Base-by-base conservation (phyloP, 2,888 invertebrate genomes). In the Zaprionus bogoriensis region DNA sequence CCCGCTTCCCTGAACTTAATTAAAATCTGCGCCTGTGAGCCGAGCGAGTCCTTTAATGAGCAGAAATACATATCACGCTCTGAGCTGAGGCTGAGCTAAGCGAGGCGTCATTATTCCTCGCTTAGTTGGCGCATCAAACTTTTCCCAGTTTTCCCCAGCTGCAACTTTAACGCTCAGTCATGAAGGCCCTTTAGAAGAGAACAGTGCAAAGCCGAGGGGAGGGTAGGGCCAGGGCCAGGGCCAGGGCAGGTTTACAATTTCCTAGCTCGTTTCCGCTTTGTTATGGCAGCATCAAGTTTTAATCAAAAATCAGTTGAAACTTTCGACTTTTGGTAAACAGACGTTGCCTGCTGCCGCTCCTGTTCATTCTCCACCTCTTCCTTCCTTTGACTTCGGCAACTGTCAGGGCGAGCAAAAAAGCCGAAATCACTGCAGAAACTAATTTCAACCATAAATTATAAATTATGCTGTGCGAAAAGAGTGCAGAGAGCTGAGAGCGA, bases 301-400 rank as follows among this genome's bases (percentile, higher is more conserved):
- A 84, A 79, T 79, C 85, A 79, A 74, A 84, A 77, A 68, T 84
- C 71, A 64, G 71, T 74, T 63, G 53, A 77, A 78, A 81, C 44
- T 84, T 67, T 53, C 32, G n/a, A 30, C 22, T 41, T 52, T 55
- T 17, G 38, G 12, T 52, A 51, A 51, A 44, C 54, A 67, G 55
- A 28, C 32, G 32, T 36, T 9, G 32, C n/a, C 17, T 10, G 0
- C 27, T 27, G 27, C 10, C 3, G 1, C 27, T 27, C 4, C 27
- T 10, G 10, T 10, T 27, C 3, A 1, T 10, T 5, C 10, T 27
- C n/a, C 10, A 6, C 10, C 27, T 27, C 32, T 5, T 14, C 6
- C 14, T 14, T 7, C 17, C 9, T 17, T 9, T 36, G 3, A 17
- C 32, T 36, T 22, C n/a, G 41, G 4, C 41, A 41, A 22, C 38